Evolutionary conservation across 2,888 invertebrate genomes (phyloP), one percentile per base, ranked within the genome.

Genomic region (Protophormia terraenovae): DNA sequence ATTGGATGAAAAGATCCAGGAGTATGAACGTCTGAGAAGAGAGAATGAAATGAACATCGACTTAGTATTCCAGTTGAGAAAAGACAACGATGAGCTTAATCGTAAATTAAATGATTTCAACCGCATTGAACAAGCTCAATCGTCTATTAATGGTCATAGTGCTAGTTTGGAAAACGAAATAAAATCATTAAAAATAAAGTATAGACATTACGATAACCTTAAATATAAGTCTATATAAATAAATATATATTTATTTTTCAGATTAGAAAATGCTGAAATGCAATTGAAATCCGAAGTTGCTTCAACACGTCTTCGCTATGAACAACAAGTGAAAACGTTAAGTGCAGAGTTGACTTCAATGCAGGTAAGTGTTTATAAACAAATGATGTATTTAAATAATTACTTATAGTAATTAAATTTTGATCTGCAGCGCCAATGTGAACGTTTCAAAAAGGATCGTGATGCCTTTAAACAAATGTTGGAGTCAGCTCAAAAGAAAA

Each of bases 391-490:
- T 64, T 38, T 41, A 16, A 0, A 71, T 1, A 3, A 14, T 4
- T n/a, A 24, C 8, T 22, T 0, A 45, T 19, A 4, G 53, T 27
- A 32, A 12, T 5, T 32, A 24, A 19, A 1, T 87, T 47, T 7
- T 62, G 27, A 6, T 1, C n/a, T 58, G 14, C 62, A 93, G 92
- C 90, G 93, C 3, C 93, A 93, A 90, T 93, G 93, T 80, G 93
- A 93, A 86, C 94, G 97, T 88, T 97, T 97, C 91, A 97, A 97
- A 90, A 94, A 97, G 83, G 98, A 98, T 92, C 94, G 97, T 75
- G 98, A 98, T 90, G 96, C 96, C 71, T 97, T 97, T 90, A 97
- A 97, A 88, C 97, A 97, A 90, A 97, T 98, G 96, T 92, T 98
- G 50, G 97, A 97, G 90, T 95, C 96, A 12, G 97, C 97, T 0